Percentiles rank a stretch among this genome's conserved stretches.
phyloP scores from a whole-genome alignment of 2,888 invertebrate species.

The Phoenoteleia sp. region DNA sequence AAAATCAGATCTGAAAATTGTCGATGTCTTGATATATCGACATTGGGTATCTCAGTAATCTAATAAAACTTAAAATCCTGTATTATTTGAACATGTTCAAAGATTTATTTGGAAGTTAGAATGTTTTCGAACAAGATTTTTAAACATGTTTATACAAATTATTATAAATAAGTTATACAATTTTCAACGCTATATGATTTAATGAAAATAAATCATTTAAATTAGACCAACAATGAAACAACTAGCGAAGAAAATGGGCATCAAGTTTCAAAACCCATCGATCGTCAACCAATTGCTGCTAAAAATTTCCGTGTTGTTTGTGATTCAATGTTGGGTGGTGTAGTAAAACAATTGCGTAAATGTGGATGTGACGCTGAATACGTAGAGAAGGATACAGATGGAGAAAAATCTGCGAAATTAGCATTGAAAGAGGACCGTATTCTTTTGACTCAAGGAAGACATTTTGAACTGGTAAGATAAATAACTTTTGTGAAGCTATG shows the following conservation, averaged over 20 bases:
- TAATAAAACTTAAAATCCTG: too few relatives aligned
- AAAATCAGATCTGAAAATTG: too few relatives aligned
- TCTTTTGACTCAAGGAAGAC: constrained; percentile 88
- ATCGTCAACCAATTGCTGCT: constrained; percentile 15
- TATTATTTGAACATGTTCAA: too few relatives aligned
- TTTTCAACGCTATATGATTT: too few relatives aligned
- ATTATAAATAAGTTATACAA: too few relatives aligned
- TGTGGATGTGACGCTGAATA: constrained; percentile 89
- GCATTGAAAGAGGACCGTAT: constrained; percentile 87
- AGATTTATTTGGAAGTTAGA: too few relatives aligned
- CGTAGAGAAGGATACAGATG: constrained; percentile 87
- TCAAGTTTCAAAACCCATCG: constrained; percentile 45
- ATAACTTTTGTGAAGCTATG: not conserved
- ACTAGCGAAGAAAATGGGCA: not conserved
- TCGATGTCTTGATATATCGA: too few relatives aligned
- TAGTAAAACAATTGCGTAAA: constrained; percentile 89
- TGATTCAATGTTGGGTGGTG: constrained; percentile 88
- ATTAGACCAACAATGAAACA: constrained; percentile 1
- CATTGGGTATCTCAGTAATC: too few relatives aligned
- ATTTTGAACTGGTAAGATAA: constrained; percentile 85
- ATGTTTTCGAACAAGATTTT: too few relatives aligned
- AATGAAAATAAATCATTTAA: too few relatives aligned
- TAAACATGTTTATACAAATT: too few relatives aligned
- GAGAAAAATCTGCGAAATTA: constrained; percentile 87
- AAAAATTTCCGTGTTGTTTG: constrained; percentile 87